Conservation (phyloP, 2,113 vertebrate species). For the Fregata magnificens region DNA sequence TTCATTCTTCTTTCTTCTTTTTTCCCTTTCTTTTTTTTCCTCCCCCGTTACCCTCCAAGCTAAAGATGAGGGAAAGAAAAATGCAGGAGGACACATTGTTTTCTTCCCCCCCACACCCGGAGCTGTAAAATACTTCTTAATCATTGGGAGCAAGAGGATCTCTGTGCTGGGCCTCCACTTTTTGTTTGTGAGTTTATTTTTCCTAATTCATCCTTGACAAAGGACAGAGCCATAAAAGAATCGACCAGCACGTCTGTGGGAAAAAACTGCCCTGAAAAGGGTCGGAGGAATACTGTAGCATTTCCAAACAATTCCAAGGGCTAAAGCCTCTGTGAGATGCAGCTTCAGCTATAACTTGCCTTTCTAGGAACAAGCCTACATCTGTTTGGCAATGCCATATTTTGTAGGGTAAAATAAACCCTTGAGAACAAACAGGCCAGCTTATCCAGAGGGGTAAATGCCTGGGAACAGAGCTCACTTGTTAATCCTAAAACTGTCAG, state of each 20-base stretch:
- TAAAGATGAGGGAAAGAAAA: not conserved
- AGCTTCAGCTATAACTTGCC: slow-evolving; percentile 53
- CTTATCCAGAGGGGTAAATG: slow-evolving; percentile 55
- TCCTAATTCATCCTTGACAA: slow-evolving; percentile 39
- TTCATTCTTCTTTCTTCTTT: not conserved
- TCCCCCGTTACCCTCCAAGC: not conserved
- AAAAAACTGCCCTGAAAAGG: slow-evolving; percentile 64
- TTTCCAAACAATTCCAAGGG: slow-evolving; percentile 49
- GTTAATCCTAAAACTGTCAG: slow-evolving; percentile 67
- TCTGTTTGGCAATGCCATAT: slow-evolving; percentile 74
- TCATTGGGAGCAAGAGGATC: slow-evolving; percentile 36
- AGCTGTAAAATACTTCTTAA: slow-evolving; percentile 39
- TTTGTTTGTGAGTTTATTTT: slow-evolving; percentile 64
- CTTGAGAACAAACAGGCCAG: slow-evolving; percentile 69
- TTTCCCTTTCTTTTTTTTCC: rapidly evolving
- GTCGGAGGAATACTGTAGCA: slow-evolving; percentile 42
- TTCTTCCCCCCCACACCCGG: not conserved
- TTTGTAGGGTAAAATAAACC: slow-evolving; percentile 74
- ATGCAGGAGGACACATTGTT: not conserved
- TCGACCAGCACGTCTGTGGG: slow-evolving; percentile 28
- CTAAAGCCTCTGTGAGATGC: slow-evolving; percentile 48
- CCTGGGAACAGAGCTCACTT: slow-evolving; percentile 65
- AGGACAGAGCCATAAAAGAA: slow-evolving; percentile 33
- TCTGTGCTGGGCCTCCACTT: slow-evolving; percentile 33
- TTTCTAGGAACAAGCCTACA: slow-evolving; percentile 76